Conservation (phyloP, 2,888 invertebrate genomes). For the Therioaphis trifolii region DNA sequence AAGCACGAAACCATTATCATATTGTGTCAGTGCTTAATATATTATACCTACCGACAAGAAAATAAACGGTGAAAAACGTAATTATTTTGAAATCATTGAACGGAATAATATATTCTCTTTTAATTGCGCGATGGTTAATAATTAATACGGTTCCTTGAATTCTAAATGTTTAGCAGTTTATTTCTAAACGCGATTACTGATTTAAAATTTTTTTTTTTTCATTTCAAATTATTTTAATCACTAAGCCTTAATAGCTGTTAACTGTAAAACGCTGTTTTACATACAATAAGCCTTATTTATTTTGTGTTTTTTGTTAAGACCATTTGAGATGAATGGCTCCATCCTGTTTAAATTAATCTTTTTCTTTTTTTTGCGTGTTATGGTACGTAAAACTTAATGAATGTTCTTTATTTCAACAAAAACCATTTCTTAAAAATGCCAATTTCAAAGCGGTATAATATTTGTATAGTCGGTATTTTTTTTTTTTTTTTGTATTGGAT, state of each 20-base stretch:
- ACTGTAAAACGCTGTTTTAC: constrained; percentile 40
- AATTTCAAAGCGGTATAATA: no score
- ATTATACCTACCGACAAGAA: background rate
- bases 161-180: constrained; percentile 45
- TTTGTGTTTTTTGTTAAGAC: background rate
- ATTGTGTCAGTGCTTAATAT: constrained; percentile 26
- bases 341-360: constrained; percentile 26
- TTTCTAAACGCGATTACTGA: constrained; percentile 35
- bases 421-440: no score
- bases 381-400: background rate
- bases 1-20: constrained; percentile 34
- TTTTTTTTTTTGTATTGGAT: no score
- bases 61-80: constrained; percentile 41
- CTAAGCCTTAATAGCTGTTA: constrained; percentile 28
- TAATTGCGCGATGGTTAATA: constrained; percentile 36
- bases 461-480: no score
- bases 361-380: background rate
- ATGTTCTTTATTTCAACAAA: no score
- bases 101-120: constrained; percentile 52
- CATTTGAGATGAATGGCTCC: constrained; percentile 6
- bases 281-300: constrained; percentile 37
- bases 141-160: constrained; percentile 14
- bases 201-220: constrained; percentile 31
- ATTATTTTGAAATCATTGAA: constrained; percentile 54
- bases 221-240: constrained; percentile 39